Conservation (phyloP, 2,888 invertebrate species). For the Galeruca laticollis region DNA sequence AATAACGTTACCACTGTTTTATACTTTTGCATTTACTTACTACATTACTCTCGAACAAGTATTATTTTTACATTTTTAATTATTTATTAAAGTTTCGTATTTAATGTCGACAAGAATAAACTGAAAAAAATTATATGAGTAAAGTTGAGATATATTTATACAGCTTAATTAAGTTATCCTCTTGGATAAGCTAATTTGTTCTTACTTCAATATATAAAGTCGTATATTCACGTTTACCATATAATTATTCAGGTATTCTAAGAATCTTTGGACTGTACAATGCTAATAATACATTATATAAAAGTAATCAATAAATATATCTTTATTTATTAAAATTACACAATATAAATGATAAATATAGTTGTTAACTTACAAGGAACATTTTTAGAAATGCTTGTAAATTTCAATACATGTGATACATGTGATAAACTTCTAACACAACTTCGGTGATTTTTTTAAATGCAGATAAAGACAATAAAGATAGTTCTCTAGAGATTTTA, state of each 20-base stretch:
- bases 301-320: constrained; percentile 23
- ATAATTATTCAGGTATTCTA: too few species aligned
- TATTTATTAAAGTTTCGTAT: neutral
- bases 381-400: constrained; percentile 28
- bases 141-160: too few species aligned
- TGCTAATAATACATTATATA: too few species aligned
- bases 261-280: too few species aligned
- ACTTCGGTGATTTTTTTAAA: constrained; percentile 54
- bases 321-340: constrained; percentile 36
- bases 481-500: constrained; percentile 48
- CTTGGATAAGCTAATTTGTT: too few species aligned
- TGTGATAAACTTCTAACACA: constrained; percentile 53
- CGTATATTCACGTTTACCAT: too few species aligned
- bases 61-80: constrained; percentile 17
- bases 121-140: neutral
- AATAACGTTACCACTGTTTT: too few species aligned
- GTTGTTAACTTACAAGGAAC: constrained; percentile 29
- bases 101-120: neutral
- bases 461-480: constrained; percentile 51
- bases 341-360: constrained; percentile 33
- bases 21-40: neutral
- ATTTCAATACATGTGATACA: constrained; percentile 35
- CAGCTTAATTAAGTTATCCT: too few species aligned
- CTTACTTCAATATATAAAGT: too few species aligned
- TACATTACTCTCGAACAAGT: constrained; percentile 16